A percentile compares a stretch with the other conserved stretches of the same genome.
phyloP scores from a whole-genome alignment of 1,140 invertebrate genomes.

The Platyscapa corneri region DNA sequence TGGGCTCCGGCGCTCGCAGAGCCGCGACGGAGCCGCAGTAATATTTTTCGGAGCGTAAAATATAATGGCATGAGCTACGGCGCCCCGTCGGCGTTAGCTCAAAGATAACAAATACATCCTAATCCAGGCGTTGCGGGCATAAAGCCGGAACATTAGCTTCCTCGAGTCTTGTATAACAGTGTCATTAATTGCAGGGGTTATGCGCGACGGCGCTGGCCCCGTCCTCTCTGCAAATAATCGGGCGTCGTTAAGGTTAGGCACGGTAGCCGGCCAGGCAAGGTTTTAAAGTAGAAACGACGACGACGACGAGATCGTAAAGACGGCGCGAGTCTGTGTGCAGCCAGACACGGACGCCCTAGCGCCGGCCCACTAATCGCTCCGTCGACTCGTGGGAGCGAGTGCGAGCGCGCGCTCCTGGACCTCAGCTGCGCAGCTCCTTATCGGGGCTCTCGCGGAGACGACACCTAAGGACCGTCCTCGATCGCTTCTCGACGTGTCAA shows the following conservation, averaged over 20 bases:
- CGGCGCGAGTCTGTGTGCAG: too few species aligned
- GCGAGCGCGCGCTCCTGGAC: too few species aligned
- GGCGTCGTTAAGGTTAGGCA: slow-evolving; percentile 16
- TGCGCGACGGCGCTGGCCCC: background rate
- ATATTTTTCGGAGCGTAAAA: slow-evolving; percentile 25
- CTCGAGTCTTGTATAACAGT: slow-evolving; percentile 42
- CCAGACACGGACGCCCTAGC: too few species aligned
- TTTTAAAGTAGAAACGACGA: slow-evolving; percentile 21
- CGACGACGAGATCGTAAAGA: slow-evolving; percentile 43
- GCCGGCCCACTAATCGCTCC: too few species aligned
- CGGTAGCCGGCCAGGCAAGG: background rate
- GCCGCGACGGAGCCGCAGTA: background rate
- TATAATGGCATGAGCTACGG: background rate
- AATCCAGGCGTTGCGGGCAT: slow-evolving; percentile 12
- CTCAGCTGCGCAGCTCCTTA: too few species aligned
- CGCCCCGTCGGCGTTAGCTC: background rate
- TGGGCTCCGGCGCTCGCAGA: background rate
- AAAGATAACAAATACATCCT: slow-evolving; percentile 44
- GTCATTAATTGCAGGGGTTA: slow-evolving; percentile 45
- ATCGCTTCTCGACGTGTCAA: background rate
- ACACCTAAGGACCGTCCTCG: background rate
- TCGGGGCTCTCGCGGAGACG: background rate
- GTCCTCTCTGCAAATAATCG: slow-evolving; percentile 19
- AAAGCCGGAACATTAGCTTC: slow-evolving; percentile 37
- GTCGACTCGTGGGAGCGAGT: too few species aligned